Evolutionary conservation across 1,140 invertebrate genomes (phyloP).

Genomic region (Limonius californicus): DNA sequence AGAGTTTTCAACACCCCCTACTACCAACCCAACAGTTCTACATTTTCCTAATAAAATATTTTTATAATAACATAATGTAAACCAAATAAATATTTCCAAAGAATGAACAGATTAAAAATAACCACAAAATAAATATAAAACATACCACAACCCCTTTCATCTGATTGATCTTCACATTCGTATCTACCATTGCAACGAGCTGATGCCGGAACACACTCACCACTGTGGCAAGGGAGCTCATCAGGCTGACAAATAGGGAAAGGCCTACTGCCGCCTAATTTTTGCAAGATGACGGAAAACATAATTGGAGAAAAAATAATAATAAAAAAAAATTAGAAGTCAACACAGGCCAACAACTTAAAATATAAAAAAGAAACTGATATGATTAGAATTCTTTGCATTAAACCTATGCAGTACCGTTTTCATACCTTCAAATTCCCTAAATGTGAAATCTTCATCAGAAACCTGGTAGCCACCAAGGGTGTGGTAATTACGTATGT

Average conservation of each 20-base stretch:
- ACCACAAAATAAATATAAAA: slow-evolving; percentile 32
- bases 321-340: slow-evolving; percentile 14
- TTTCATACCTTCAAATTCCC: slow-evolving; percentile 48
- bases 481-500: slow-evolving; percentile 43
- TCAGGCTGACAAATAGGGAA: slow-evolving; percentile 5
- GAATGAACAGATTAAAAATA: slow-evolving; percentile 17
- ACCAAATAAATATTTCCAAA: background rate
- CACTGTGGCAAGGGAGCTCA: slow-evolving; percentile 38
- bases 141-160: slow-evolving; percentile 46
- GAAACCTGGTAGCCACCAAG: slow-evolving; percentile 35
- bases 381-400: too few relatives aligned
- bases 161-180: slow-evolving; percentile 48
- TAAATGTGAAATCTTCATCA: slow-evolving; percentile 50
- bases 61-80: background rate
- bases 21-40: too few relatives aligned
- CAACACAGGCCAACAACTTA: background rate
- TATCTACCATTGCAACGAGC: slow-evolving; percentile 37
- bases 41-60: background rate
- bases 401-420: too few relatives aligned
- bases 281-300: background rate
- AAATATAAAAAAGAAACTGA: slow-evolving; percentile 17
- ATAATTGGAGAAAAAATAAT: background rate
- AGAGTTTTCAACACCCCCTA: too few relatives aligned
- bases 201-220: slow-evolving; percentile 46
- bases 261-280: background rate